Evolutionary conservation across 2,888 invertebrate species (phyloP).

Genomic region (Xiphydria camelus): DNA sequence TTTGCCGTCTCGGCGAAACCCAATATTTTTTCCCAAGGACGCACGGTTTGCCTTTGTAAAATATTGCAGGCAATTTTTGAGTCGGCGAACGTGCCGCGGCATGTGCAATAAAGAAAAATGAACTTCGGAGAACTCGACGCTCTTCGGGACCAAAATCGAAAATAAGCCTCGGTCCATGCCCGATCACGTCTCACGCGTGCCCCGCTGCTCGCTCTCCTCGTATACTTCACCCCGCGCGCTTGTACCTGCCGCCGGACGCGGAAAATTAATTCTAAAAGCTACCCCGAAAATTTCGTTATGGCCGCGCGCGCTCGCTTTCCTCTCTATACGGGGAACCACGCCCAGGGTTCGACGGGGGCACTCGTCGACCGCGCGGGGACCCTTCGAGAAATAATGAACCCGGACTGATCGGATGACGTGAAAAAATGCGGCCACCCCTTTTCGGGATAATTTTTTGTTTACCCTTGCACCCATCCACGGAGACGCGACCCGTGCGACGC

Average conservation of each 20-base stretch:
- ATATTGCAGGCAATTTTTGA: no score
- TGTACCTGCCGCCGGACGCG: constrained; percentile 3
- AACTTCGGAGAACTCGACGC: no score
- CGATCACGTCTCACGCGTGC: constrained; percentile 37
- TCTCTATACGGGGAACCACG: constrained; percentile 13
- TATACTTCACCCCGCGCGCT: constrained; percentile 8
- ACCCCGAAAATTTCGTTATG: constrained; percentile 10
- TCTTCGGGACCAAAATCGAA: no score
- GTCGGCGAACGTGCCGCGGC: no score
- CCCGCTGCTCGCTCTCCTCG: no score
- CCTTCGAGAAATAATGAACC: constrained; percentile 18
- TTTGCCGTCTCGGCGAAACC: no score
- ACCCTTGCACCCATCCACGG: background rate
- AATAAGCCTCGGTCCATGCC: no score
- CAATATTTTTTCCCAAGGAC: no score
- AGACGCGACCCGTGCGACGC: no score
- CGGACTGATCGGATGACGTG: constrained; percentile 27
- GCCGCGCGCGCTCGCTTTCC: no score
- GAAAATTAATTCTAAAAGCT: constrained; percentile 19
- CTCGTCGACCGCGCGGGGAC: background rate
- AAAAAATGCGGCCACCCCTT: constrained; percentile 33
- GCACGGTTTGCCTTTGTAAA: no score
- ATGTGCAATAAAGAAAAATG: no score
- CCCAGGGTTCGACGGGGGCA: constrained; percentile 15
- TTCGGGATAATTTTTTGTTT: constrained; percentile 21